Percentiles rank a stretch among this genome's conserved stretches.
Evolutionary conservation across 2,113 vertebrate genomes (phyloP).

Genomic region (Castor canadensis): DNA sequence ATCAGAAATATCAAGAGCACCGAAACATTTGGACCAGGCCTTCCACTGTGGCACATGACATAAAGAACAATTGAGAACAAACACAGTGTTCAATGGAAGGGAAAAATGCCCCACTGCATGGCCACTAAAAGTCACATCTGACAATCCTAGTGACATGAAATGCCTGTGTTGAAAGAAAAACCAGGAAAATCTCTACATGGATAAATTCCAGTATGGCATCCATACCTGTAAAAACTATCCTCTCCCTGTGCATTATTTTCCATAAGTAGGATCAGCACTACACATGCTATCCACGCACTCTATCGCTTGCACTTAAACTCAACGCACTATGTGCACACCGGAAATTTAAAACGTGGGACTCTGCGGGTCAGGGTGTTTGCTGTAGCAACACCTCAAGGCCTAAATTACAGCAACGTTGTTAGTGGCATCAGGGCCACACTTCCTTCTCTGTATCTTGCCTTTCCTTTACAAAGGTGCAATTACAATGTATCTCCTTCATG

Average conservation of each 20-base stretch:
- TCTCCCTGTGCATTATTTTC: neutral
- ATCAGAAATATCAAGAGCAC: neutral
- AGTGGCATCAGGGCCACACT: neutral
- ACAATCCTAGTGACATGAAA: neutral
- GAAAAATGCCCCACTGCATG: neutral
- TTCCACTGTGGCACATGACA: neutral
- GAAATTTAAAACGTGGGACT: neutral
- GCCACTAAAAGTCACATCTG: too few relatives aligned
- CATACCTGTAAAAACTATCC: fast-evolving
- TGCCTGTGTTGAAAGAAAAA: neutral
- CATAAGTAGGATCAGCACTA: too few relatives aligned
- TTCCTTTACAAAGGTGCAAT: neutral
- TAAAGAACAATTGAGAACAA: neutral
- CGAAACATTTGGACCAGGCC: too few relatives aligned
- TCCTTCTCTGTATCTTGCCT: neutral
- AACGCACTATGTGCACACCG: neutral
- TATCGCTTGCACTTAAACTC: neutral
- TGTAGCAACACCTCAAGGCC: too few relatives aligned
- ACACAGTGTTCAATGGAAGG: neutral
- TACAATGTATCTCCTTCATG: neutral
- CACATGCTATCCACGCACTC: fast-evolving
- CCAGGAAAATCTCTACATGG: too few relatives aligned
- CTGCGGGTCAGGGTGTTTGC: neutral
- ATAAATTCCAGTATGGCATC: neutral
- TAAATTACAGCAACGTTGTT: too few relatives aligned